phyloP scores from a whole-genome alignment of 2,888 invertebrate species.

The Machimus rusticus region DNA sequence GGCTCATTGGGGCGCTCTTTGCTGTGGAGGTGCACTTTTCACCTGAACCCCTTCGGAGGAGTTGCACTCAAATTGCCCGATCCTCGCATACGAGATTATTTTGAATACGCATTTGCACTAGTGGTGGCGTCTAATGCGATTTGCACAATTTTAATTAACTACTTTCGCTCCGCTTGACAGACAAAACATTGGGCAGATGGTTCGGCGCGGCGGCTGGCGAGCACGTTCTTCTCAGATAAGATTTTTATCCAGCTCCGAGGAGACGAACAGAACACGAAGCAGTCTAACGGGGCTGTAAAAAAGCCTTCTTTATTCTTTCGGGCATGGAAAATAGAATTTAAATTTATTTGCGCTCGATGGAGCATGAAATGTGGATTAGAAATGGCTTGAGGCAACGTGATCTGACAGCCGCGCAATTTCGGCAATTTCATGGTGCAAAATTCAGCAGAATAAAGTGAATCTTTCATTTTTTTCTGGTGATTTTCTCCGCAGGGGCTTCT shows the following conservation, averaged over 20 bases:
- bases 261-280: background rate
- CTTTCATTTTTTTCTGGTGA: background rate
- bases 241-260: background rate
- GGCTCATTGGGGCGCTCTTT: background rate
- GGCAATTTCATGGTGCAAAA: background rate
- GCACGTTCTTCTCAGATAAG: background rate
- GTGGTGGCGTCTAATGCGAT: background rate
- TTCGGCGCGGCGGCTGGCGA: background rate
- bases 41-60: background rate
- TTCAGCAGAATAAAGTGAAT: background rate
- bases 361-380: conserved; percentile 28
- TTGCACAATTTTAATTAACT: background rate
- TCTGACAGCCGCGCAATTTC: background rate
- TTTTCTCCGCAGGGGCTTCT: background rate
- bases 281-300: background rate
- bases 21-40: background rate
- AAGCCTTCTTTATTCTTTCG: background rate
- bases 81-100: background rate
- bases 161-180: background rate
- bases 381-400: background rate
- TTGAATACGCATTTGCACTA: background rate
- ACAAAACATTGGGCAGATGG: background rate
- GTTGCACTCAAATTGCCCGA: background rate
- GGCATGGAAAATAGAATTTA: conserved; percentile 14
- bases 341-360: conserved; percentile 18